Conservation (phyloP, 1,140 invertebrate genomes). For the Probaryconus sp. region DNA sequence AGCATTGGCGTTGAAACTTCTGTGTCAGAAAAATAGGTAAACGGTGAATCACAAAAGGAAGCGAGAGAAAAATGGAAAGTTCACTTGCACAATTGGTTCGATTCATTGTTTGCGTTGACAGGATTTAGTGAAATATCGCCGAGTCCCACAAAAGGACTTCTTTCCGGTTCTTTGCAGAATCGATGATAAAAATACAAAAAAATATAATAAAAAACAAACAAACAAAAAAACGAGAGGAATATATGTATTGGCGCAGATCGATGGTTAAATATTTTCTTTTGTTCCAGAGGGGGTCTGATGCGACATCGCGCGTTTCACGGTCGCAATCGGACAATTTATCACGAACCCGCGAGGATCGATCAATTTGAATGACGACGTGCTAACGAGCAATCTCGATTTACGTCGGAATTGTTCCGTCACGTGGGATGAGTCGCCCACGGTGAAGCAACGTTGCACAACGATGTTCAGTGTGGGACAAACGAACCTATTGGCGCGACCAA, state of each 20-base stretch:
- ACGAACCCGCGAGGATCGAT: constrained; percentile 12
- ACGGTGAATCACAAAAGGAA: constrained; percentile 13
- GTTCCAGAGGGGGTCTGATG: constrained; percentile 1
- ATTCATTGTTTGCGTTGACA: constrained; percentile 46
- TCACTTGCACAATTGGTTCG: constrained; percentile 41
- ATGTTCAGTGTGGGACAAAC: too few species aligned
- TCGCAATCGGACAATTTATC: constrained; percentile 26
- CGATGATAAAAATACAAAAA: constrained; percentile 17
- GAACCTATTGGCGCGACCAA: constrained; percentile 9
- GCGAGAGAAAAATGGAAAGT: constrained; percentile 41
- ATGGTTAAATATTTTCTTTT: constrained; percentile 23
- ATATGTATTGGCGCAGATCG: not conserved
- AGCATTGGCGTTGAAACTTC: too few species aligned
- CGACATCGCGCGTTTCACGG: constrained; percentile 6
- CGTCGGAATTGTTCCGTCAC: constrained; percentile 13
- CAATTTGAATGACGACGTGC: constrained; percentile 11
- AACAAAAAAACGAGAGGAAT: too few species aligned
- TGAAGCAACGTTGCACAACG: constrained; percentile 13
- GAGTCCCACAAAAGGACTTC: constrained; percentile 22
- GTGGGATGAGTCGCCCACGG: constrained; percentile 14
- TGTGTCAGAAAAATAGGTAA: constrained; percentile 11
- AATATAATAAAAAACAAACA: too few species aligned
- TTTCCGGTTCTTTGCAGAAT: constrained; percentile 36
- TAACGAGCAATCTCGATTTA: constrained; percentile 16
- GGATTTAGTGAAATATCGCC: constrained; percentile 41